Base-by-base conservation (phyloP, 2,888 invertebrate genomes). In the Chrysodeixis includens region DNA sequence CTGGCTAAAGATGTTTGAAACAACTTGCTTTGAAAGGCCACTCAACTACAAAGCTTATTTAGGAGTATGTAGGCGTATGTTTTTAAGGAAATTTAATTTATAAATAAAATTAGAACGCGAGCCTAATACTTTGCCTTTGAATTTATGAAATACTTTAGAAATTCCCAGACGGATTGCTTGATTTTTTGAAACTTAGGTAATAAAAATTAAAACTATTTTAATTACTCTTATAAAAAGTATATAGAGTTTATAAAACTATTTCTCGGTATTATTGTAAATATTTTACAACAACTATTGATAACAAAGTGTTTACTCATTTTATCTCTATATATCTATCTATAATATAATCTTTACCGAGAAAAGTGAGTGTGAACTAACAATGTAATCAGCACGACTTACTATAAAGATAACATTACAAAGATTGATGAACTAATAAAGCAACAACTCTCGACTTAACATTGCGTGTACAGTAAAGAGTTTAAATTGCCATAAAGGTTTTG, bases 1-100 rank as follows among this genome's bases (percentile, higher is more conserved):
- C 71, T 30, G 66, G 64, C 62, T 71, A 53, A 58, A 66, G 35
- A 46, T 60, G 65, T 71, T 69, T 69, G 74, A 74, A 62, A 74
- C 79, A 62, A 56, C 65, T 74, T 60, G 68, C 44, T 67, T 16
- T 61, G 67, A 54, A 71, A 56, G 51, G 55, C 26, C 18, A 57
- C 44, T 52, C 22, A 49, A 12, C 26, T 55, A 52, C 10, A 18
- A 9, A 9, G 51, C 26, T 4, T 26, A 26, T 4, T 26, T 26
- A n/a, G n/a, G 26, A 26, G 26, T 9, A 52, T 12, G 76, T 76
- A 46, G 60, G 66, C 51, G 64, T 46, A 16, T 20, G 49, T 16
- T 22, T 53, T 1, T 9, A 20, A n/a, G 18, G 9, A 18, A 46
- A 46, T 16, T 5, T n/a, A 35, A 10, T 8, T 10, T 3, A 10